phyloP scores from a whole-genome alignment of 2,888 invertebrate genomes.

The Volucella zonaria region DNA sequence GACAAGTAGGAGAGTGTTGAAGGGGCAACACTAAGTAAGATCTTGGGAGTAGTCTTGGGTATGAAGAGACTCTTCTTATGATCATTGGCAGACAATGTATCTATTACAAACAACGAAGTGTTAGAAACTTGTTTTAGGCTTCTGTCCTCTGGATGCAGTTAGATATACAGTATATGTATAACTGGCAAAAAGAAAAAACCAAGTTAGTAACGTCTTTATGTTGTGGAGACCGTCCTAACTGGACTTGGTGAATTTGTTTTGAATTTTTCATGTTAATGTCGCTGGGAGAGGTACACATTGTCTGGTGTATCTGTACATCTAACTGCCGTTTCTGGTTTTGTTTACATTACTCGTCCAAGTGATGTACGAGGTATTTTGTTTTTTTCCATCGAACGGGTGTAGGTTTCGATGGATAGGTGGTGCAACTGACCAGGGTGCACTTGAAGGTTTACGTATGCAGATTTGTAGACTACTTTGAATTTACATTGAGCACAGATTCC shows the following conservation, averaged over 20 bases:
- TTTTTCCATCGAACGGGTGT: too few species aligned
- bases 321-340: constrained; percentile 38
- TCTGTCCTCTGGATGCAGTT: not conserved
- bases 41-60: not conserved
- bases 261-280: not conserved
- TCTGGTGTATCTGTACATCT: constrained; percentile 11
- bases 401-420: too few species aligned
- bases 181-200: too few species aligned
- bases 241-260: constrained; percentile 29
- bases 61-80: not conserved
- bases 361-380: too few species aligned
- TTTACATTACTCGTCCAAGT: constrained; percentile 11
- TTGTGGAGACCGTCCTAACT: constrained; percentile 35
- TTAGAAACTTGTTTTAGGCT: constrained; percentile 48
- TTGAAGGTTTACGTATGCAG: too few species aligned
- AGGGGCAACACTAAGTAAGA: not conserved
- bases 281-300: constrained; percentile 4
- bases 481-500: too few species aligned
- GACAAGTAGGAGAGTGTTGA: not conserved
- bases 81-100: constrained; percentile 17
- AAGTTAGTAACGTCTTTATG: not conserved
- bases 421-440: too few species aligned
- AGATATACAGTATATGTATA: constrained; percentile 16
- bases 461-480: too few species aligned
- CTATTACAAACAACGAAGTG: constrained; percentile 29